Conservation (phyloP, 2,113 vertebrate genomes). For the Zapus hudsonius region DNA sequence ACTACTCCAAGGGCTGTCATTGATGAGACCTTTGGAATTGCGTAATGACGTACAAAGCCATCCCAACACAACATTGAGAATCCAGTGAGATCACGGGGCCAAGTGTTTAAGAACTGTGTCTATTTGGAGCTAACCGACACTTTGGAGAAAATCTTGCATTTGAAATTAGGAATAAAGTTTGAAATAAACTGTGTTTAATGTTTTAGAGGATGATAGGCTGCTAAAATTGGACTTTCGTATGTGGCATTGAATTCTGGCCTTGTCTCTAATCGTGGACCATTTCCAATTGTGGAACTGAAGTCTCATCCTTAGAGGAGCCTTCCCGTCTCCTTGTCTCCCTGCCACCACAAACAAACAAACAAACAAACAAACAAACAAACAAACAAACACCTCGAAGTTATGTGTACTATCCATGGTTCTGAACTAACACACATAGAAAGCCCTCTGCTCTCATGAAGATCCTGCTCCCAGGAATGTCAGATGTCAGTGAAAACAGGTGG, state of each 20-base stretch:
- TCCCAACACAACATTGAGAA: fast-evolving
- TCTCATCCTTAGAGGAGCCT: not conserved
- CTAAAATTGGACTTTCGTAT: not conserved
- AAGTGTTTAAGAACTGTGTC: not conserved
- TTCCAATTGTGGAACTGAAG: not conserved
- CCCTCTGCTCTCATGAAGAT: not conserved
- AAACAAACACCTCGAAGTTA: too few species aligned
- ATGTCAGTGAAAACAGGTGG: too few species aligned
- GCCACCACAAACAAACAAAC: too few species aligned
- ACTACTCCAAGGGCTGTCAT: fast-evolving
- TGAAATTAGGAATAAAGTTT: not conserved
- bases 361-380: too few species aligned
- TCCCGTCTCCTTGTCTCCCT: too few species aligned
- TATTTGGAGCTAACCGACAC: too few species aligned
- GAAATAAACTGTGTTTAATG: not conserved
- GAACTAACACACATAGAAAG: not conserved
- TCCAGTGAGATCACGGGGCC: fast-evolving
- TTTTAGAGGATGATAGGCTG: fast-evolving
- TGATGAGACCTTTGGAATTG: fast-evolving
- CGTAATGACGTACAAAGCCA: too few species aligned
- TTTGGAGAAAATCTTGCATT: not conserved
- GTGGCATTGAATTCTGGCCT: not conserved
- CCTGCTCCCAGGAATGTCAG: too few species aligned
- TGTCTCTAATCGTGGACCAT: not conserved
- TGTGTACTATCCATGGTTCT: not conserved